Conservation (phyloP, 2,797 vertebrate genomes). For the Oryzias sinensis region DNA sequence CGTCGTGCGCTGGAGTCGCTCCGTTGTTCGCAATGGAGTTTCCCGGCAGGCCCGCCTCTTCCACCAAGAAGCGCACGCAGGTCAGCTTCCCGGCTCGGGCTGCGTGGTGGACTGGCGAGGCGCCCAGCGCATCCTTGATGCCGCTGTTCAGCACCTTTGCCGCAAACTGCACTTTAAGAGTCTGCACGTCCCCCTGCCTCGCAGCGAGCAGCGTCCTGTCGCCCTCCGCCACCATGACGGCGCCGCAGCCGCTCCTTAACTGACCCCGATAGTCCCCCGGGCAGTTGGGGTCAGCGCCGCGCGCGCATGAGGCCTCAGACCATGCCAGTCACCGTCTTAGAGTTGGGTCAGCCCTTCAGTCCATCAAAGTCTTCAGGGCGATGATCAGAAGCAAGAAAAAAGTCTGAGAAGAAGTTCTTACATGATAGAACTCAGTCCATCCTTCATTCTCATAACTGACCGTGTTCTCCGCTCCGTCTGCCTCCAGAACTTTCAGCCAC, state of each 20-base stretch:
- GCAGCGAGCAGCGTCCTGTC: constrained; percentile 86
- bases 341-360: neutral
- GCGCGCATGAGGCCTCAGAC: constrained; percentile 9
- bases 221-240: constrained; percentile 82
- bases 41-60: constrained; percentile 81
- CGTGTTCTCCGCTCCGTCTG: too few relatives aligned
- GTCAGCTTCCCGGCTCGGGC: constrained; percentile 87
- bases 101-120: constrained; percentile 88
- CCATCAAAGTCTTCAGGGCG: constrained; percentile 21
- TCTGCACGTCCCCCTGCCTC: constrained; percentile 85
- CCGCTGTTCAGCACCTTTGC: constrained; percentile 73
- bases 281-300: constrained; percentile 32
- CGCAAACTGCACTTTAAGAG: constrained; percentile 77
- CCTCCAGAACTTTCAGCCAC: too few relatives aligned
- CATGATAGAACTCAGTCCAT: constrained; percentile 23
- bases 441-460: neutral
- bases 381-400: neutral
- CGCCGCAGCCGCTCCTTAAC: constrained; percentile 14
- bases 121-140: constrained; percentile 84
- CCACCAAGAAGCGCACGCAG: constrained; percentile 89
- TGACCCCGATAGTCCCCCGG: constrained; percentile 50
- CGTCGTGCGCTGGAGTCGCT: constrained; percentile 92
- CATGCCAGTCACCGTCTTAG: constrained; percentile 20
- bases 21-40: constrained; percentile 85
- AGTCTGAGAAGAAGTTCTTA: neutral